phyloP scores from a whole-genome alignment of 2,797 vertebrate species.

The Etheostoma perlongum region DNA sequence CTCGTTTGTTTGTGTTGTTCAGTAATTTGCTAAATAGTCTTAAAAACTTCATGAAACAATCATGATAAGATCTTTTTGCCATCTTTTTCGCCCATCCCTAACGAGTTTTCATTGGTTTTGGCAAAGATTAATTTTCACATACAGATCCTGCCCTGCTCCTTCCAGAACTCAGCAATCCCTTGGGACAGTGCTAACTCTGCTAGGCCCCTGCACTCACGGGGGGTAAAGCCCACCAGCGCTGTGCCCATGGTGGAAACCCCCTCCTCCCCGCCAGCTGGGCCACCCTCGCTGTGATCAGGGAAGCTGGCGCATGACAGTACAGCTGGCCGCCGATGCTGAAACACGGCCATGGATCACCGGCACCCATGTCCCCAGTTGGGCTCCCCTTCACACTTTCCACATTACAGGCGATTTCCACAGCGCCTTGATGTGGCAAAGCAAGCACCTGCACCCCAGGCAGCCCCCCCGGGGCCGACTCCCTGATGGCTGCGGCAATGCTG shows the following conservation, averaged over 20 bases:
- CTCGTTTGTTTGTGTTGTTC: too few species aligned
- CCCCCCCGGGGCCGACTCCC: slow-evolving; percentile 75
- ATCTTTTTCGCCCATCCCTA: too few species aligned
- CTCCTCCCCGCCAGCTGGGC: slow-evolving; percentile 71
- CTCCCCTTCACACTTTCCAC: slow-evolving; percentile 80
- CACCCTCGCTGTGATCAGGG: slow-evolving; percentile 77
- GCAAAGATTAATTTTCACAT: slow-evolving; percentile 69
- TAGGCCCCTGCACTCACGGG: slow-evolving; percentile 78
- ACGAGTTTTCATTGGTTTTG: neutral
- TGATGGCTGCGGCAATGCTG: slow-evolving; percentile 72
- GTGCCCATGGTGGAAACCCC: slow-evolving; percentile 74
- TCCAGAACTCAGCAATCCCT: slow-evolving; percentile 85
- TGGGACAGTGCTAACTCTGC: slow-evolving; percentile 80
- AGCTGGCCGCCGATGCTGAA: slow-evolving; percentile 70
- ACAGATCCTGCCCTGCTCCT: slow-evolving; percentile 66
- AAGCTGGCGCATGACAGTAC: slow-evolving; percentile 79
- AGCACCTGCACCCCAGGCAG: slow-evolving; percentile 85
- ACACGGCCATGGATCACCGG: slow-evolving; percentile 54
- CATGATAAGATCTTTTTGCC: too few species aligned
- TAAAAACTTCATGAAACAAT: too few species aligned
- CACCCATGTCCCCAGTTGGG: neutral
- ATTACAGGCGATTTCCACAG: slow-evolving; percentile 85
- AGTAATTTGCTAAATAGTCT: too few species aligned
- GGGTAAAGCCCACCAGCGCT: slow-evolving; percentile 83
- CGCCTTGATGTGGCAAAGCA: slow-evolving; percentile 81